Conservation (phyloP, 2,888 invertebrate species). For the Caenorhabditis afra region DNA sequence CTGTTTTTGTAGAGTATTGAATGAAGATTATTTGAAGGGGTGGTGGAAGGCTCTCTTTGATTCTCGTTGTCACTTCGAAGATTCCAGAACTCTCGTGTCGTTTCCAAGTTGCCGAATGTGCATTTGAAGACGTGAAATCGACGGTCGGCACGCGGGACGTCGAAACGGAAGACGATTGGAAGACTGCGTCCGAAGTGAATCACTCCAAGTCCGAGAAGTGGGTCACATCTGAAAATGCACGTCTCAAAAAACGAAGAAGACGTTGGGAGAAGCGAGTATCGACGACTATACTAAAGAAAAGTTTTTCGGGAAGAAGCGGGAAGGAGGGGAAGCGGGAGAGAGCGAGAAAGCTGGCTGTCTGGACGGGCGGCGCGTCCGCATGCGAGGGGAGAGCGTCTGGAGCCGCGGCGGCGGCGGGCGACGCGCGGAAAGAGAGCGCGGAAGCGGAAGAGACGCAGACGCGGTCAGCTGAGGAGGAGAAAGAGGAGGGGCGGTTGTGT, state of each 20-base stretch:
- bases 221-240: slow-evolving; percentile 29
- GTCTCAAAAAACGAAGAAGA: background rate
- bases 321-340: background rate
- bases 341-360: background rate
- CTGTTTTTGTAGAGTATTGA: slow-evolving; percentile 10
- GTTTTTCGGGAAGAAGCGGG: slow-evolving; percentile 21
- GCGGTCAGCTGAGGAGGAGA: background rate
- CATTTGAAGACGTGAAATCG: background rate
- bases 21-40: background rate
- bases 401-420: background rate
- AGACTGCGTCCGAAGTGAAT: slow-evolving; percentile 37
- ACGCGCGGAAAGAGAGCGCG: background rate
- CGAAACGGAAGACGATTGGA: background rate
- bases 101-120: background rate
- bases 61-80: background rate
- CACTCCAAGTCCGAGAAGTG: slow-evolving; percentile 21
- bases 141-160: background rate
- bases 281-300: slow-evolving; percentile 46
- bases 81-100: background rate
- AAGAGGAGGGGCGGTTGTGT: slow-evolving; percentile 4
- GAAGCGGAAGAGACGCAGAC: too few species aligned
- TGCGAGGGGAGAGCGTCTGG: slow-evolving; percentile 35
- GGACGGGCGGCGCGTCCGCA: background rate
- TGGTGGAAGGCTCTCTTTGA: slow-evolving; percentile 8
- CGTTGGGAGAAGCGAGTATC: background rate